A percentile compares a stretch with the other conserved stretches of the same genome.
phyloP scores from a whole-genome alignment of 2,888 invertebrate species.

The Chromoteleia sp. region DNA sequence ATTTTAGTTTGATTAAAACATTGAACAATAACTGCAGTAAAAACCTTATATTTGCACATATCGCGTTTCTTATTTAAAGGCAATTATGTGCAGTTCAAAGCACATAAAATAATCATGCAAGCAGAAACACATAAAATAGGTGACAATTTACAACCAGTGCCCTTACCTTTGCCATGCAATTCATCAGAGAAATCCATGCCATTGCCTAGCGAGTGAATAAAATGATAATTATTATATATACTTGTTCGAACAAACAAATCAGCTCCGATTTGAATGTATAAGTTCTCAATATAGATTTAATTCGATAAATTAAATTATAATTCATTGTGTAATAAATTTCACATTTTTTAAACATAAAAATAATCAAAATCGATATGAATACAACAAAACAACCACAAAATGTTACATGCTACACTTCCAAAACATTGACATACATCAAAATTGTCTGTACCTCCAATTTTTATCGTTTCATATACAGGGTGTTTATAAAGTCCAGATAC shows the following conservation, averaged over 20 bases:
- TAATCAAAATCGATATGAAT: neutral
- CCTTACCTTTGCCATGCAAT: slow-evolving; percentile 82
- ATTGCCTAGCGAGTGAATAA: slow-evolving; percentile 79
- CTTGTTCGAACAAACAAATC: slow-evolving; percentile 73
- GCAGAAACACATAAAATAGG: slow-evolving; percentile 31
- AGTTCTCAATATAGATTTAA: no score
- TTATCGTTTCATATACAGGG: no score
- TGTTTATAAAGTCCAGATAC: no score
- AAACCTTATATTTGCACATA: no score
- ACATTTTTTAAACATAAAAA: neutral
- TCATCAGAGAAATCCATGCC: slow-evolving; percentile 83
- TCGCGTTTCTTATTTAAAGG: no score
- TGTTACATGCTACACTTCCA: neutral
- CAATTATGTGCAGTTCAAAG: slow-evolving; percentile 8
- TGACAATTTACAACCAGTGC: slow-evolving; percentile 40
- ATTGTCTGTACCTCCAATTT: neutral
- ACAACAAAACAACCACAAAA: neutral
- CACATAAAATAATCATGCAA: slow-evolving; percentile 42
- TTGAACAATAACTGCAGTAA: neutral
- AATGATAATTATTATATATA: slow-evolving; percentile 73
- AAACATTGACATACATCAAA: neutral
- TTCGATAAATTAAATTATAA: no score
- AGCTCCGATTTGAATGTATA: neutral
- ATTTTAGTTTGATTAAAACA: no score
- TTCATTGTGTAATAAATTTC: no score